phyloP scores from a whole-genome alignment of 2,888 invertebrate species.

The Thereva nobilitata region DNA sequence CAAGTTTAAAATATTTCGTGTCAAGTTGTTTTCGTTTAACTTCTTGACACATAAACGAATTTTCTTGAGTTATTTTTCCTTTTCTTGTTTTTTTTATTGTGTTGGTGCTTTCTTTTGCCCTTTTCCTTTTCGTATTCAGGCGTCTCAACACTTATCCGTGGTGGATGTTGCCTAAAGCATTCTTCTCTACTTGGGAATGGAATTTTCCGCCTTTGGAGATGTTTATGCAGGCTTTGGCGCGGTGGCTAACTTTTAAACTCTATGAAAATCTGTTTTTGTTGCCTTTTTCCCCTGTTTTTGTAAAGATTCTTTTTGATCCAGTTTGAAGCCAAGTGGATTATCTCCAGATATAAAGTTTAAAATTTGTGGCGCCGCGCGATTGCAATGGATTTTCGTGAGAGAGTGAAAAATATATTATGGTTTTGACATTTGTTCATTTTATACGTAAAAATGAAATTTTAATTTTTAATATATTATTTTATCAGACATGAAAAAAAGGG shows the following conservation, averaged over 20 bases:
- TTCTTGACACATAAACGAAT: slow-evolving; percentile 37
- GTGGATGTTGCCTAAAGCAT: slow-evolving; percentile 8
- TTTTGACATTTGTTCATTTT: no score
- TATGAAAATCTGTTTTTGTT: slow-evolving; percentile 9
- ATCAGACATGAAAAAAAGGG: no score
- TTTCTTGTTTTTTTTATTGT: slow-evolving; percentile 19
- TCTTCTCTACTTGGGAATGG: neutral
- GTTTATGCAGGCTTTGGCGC: neutral
- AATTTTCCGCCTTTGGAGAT: slow-evolving; percentile 20
- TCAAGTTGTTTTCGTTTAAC: slow-evolving; percentile 35
- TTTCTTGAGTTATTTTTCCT: slow-evolving; percentile 22
- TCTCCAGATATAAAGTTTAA: no score
- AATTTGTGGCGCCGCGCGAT: no score
- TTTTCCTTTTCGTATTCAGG: neutral
- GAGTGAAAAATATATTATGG: no score
- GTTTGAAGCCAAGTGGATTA: slow-evolving; percentile 3
- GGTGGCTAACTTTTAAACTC: neutral
- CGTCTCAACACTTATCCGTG: slow-evolving; percentile 29
- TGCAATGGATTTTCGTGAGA: no score
- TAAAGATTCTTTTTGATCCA: slow-evolving; percentile 22
- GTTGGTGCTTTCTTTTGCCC: no score
- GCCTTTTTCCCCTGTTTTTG: neutral
- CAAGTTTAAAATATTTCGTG: slow-evolving; percentile 35
- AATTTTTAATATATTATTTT: no score
- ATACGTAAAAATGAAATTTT: no score